Base-by-base conservation (phyloP, 2,888 invertebrate genomes). In the Polydesmus complanatus region DNA sequence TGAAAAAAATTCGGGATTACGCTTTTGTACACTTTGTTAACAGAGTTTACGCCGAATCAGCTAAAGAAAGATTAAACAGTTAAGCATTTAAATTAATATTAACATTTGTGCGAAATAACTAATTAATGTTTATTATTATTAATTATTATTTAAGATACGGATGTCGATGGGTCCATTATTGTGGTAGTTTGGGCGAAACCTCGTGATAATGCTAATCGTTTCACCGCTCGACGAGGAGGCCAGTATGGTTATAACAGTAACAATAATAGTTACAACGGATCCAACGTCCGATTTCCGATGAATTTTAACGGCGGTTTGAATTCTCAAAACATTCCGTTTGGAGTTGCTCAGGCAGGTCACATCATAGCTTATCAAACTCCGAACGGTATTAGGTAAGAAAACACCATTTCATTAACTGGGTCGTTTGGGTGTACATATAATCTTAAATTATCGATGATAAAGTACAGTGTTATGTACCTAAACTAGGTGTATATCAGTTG, bases 1-100 rank as follows among this genome's bases (percentile, higher is more conserved):
- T 88, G 0, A 87, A 86, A 73, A 88, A 86, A 71, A 80, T 85
- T 2, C 81, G 83, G 69, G 85, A 87, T 68, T 88, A 84, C 73
- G 86, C 86, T 0, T 88, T 88, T 70, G 76, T 88, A 26, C 86
- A 88, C 73, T 85, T 86, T 68, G 74, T 74, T 65, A 78, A 78
- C 48, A 75, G 86, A 55, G 77, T 79, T 62, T 77, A 81, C 69
- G 87, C 88, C 1, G 80, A 83, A 71, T 68, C 71, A 2, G 81
- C 80, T 0, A 72, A 83, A 71, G 66, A 71, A 2, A 74, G 73
- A 57, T 73, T 83, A 65, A 77, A 78, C 69, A n/a, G n/a, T n/a
- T n/a, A 75, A 63, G 77, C 2, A 47, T 49, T 5, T 56, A n/a
- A n/a, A n/a, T n/a, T n/a, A n/a, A n/a, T n/a, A n/a, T n/a, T n/a